Conservation (phyloP, 2,888 invertebrate species). For the Hemicrepidius hirtus region DNA sequence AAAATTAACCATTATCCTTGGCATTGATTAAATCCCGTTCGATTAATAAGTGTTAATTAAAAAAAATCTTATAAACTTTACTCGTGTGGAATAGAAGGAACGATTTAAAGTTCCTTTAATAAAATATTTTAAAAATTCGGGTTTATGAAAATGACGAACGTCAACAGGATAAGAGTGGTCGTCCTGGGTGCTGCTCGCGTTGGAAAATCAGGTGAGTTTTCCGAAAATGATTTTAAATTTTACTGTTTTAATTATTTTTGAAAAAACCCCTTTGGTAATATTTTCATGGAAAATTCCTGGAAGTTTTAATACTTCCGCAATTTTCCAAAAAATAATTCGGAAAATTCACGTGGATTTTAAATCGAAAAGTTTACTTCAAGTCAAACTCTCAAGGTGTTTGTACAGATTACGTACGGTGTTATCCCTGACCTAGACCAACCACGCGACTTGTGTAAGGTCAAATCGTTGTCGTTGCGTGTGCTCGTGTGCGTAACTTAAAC, state of each 20-base stretch:
- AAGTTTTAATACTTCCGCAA: no score
- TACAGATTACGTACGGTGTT: constrained; percentile 37
- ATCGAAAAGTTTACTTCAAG: background rate
- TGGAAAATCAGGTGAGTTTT: constrained; percentile 84
- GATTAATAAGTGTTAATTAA: constrained; percentile 26
- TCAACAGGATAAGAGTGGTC: constrained; percentile 86
- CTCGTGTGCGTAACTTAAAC: constrained; percentile 31
- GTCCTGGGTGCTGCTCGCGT: constrained; percentile 85
- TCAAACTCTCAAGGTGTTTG: constrained; percentile 10
- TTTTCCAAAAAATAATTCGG: no score
- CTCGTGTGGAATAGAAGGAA: background rate
- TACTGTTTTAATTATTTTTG: no score
- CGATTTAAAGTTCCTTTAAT: background rate
- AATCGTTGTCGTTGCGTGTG: constrained; percentile 36
- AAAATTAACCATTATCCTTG: constrained; percentile 39
- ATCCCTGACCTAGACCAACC: constrained; percentile 51
- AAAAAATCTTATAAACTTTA: constrained; percentile 5
- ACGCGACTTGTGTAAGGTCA: constrained; percentile 48
- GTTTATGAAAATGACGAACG: constrained; percentile 79
- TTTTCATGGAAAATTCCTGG: no score
- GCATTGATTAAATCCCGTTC: constrained; percentile 38
- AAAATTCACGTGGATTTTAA: background rate
- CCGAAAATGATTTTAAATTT: no score
- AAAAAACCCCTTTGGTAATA: no score
- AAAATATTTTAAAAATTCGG: background rate